Percentiles rank a stretch among this genome's conserved stretches.
Conservation (phyloP, 2,797 vertebrate species). For the Lepilemur septentrionalis region DNA sequence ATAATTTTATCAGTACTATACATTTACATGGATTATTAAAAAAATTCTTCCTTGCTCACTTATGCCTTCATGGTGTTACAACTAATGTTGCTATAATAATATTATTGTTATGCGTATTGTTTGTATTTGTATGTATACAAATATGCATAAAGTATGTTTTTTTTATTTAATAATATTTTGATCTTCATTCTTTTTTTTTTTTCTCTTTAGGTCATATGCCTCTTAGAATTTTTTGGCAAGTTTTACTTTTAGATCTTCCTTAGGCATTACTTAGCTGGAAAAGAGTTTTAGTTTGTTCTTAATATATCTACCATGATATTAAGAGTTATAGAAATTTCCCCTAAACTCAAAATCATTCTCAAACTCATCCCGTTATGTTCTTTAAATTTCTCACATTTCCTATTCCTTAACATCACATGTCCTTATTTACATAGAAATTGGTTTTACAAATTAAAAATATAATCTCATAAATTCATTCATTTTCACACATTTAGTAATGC, state of each 20-base stretch:
- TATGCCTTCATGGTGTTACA: neutral
- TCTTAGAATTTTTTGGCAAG: neutral
- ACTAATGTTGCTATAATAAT: neutral
- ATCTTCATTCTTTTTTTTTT: neutral
- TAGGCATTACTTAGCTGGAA: neutral
- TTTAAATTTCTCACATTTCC: neutral
- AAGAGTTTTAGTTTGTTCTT: neutral
- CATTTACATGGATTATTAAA: neutral
- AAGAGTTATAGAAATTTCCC: neutral
- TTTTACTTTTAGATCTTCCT: neutral
- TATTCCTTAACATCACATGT: neutral
- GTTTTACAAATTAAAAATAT: conserved; percentile 42
- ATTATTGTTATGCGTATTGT: neutral
- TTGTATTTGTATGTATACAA: neutral
- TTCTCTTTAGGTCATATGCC: neutral
- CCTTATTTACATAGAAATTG: conserved; percentile 49
- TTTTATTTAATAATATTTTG: neutral
- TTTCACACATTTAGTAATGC: conserved; percentile 7
- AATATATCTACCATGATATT: neutral
- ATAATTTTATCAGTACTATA: neutral
- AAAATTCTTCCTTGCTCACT: neutral
- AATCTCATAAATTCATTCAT: conserved; percentile 17
- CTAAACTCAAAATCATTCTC: neutral
- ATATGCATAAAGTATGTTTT: neutral
- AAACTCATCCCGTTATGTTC: neutral